These are phyloP conservation scores for Ochropleura plecta DNA, from an alignment of 2,888 invertebrate species.

Conservation along the genomic window DNA sequence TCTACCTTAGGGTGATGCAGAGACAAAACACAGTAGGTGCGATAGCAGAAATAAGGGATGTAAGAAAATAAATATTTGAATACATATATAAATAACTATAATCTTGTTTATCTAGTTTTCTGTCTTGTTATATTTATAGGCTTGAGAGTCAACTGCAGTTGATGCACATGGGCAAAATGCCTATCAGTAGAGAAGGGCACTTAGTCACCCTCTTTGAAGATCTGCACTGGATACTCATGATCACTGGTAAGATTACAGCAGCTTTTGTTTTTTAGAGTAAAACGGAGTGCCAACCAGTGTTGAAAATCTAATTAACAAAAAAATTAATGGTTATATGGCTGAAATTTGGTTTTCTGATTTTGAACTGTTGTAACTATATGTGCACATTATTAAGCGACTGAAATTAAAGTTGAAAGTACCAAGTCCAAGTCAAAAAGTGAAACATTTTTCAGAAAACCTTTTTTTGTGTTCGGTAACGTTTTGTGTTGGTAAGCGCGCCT, in stretches of 20 bases:
- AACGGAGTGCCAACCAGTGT: neutral
- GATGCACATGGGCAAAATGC: slow-evolving; percentile 86
- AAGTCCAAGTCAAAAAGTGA: neutral
- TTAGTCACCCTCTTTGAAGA: slow-evolving; percentile 95
- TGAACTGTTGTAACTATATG: neutral
- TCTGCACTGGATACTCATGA: slow-evolving; percentile 96
- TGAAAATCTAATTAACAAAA: neutral
- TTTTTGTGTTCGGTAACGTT: neutral
- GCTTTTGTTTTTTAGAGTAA: neutral
- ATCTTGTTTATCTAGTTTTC: neutral
- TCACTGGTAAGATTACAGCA: slow-evolving; percentile 90
- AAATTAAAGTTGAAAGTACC: neutral
- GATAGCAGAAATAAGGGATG: too few species aligned
- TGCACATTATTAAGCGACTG: neutral
- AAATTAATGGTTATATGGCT: neutral
- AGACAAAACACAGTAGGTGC: too few species aligned
- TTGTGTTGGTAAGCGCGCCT: too few species aligned
- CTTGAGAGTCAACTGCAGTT: slow-evolving; percentile 84
- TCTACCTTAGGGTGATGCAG: too few species aligned
- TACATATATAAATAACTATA: too few species aligned
- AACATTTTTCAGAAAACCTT: too few species aligned
- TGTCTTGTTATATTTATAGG: slow-evolving; percentile 28
- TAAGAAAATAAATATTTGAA: too few species aligned
- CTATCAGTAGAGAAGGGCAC: slow-evolving; percentile 80
- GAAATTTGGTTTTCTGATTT: neutral